Evolutionary conservation across 2,888 invertebrate species (phyloP).

Genomic region (Campoplex capitator): DNA sequence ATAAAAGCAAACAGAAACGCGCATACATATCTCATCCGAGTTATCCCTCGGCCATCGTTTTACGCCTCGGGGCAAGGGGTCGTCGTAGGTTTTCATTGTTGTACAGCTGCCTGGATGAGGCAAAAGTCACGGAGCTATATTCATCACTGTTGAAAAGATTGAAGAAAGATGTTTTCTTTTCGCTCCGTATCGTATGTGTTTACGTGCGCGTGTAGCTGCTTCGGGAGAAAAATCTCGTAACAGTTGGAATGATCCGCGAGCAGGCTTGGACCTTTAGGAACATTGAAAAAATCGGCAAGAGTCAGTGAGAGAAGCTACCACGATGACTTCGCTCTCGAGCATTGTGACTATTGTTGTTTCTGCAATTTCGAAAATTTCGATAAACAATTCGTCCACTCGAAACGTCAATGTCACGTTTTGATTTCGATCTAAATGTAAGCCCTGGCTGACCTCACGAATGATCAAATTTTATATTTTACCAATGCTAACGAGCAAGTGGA

Average conservation of each 20-base stretch:
- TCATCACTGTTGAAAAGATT: conserved; percentile 51
- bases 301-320: neutral
- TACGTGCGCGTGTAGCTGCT: neutral
- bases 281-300: conserved; percentile 8
- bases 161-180: conserved; percentile 19
- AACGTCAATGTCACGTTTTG: conserved; percentile 6
- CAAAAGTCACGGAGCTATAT: conserved; percentile 29
- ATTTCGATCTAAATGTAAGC: neutral
- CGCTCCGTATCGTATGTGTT: neutral
- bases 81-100: conserved; percentile 24
- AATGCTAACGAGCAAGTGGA: conserved; percentile 58
- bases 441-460: conserved; percentile 8
- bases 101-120: conserved; percentile 34
- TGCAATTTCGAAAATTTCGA: neutral
- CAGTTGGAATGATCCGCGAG: conserved; percentile 33
- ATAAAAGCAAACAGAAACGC: neutral
- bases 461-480: conserved; percentile 35
- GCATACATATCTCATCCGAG: conserved; percentile 27
- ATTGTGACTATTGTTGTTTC: neutral
- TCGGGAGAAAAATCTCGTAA: neutral
- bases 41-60: conserved; percentile 27
- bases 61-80: conserved; percentile 51
- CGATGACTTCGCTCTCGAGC: neutral
- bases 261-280: conserved; percentile 6
- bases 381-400: neutral